phyloP scores from a whole-genome alignment of 2,797 vertebrate genomes.

The Argentina silus region DNA sequence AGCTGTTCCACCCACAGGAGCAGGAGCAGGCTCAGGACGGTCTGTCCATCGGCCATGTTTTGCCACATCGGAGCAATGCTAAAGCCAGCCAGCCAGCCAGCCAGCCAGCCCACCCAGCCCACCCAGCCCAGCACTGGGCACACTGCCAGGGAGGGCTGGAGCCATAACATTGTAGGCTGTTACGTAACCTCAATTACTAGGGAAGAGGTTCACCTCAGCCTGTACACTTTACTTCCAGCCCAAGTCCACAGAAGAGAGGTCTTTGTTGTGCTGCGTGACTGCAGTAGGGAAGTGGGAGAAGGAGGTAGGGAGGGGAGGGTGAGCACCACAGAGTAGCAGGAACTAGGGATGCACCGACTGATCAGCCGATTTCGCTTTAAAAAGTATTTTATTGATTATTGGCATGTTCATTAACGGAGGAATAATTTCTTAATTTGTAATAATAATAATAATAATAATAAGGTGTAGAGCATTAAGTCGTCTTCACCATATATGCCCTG shows the following conservation, averaged over 20 bases:
- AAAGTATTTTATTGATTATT: too few relatives aligned
- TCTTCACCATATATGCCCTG: too few relatives aligned
- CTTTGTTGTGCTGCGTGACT: not conserved
- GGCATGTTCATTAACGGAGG: too few relatives aligned
- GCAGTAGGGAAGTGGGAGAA: not conserved
- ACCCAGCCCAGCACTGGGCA: not conserved
- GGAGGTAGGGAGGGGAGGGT: not conserved
- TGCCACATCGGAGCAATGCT: not conserved
- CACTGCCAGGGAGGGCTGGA: constrained; percentile 24
- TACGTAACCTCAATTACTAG: constrained; percentile 41
- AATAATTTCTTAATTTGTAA: too few relatives aligned
- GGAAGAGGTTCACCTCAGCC: constrained; percentile 11
- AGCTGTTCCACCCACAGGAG: too few relatives aligned
- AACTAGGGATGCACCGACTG: not conserved
- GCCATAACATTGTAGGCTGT: constrained; percentile 40
- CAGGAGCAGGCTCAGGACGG: too few relatives aligned
- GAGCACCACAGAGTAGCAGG: not conserved
- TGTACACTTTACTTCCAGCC: not conserved
- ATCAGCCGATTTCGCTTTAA: too few relatives aligned
- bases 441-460: too few relatives aligned
- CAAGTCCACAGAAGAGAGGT: constrained; percentile 12
- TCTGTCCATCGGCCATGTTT: too few relatives aligned
- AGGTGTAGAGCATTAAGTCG: too few relatives aligned
- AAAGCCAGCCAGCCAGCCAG: not conserved
- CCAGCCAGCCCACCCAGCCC: too few relatives aligned